Evolutionary conservation across 2,113 vertebrate genomes (phyloP).

Genomic region (Synodontis membranacea): DNA sequence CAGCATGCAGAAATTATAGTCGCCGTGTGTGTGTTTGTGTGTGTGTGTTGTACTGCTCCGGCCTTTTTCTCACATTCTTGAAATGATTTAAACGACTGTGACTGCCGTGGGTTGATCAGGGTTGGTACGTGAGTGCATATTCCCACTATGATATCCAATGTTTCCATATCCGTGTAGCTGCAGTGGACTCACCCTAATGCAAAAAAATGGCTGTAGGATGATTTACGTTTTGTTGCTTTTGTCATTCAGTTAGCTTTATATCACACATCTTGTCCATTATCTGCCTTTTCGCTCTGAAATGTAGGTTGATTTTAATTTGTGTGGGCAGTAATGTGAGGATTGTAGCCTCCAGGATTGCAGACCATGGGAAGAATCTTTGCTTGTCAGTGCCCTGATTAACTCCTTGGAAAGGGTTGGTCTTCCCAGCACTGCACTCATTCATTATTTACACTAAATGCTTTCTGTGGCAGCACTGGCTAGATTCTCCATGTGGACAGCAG

Average conservation of each 20-base stretch:
- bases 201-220: background rate
- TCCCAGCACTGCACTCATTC: constrained; percentile 52
- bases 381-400: constrained; percentile 45
- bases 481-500: constrained; percentile 15
- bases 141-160: background rate
- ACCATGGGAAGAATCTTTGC: constrained; percentile 20
- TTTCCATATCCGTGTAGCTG: background rate
- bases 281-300: background rate
- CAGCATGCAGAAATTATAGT: constrained; percentile 41
- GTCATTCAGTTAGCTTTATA: background rate
- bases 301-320: constrained; percentile 41
- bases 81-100: constrained; percentile 59
- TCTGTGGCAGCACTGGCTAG: constrained; percentile 20
- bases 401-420: constrained; percentile 41
- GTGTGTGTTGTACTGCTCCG: constrained; percentile 60
- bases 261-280: background rate
- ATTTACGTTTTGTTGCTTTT: background rate
- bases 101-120: constrained; percentile 34
- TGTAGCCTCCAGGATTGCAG: background rate
- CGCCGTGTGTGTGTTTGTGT: background rate
- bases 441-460: constrained; percentile 57
- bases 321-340: background rate
- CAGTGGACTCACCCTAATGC: background rate
- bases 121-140: background rate
- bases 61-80: constrained; percentile 61